Evolutionary conservation across 2,888 invertebrate genomes (phyloP).

Genomic region (Hemaris fuciformis): DNA sequence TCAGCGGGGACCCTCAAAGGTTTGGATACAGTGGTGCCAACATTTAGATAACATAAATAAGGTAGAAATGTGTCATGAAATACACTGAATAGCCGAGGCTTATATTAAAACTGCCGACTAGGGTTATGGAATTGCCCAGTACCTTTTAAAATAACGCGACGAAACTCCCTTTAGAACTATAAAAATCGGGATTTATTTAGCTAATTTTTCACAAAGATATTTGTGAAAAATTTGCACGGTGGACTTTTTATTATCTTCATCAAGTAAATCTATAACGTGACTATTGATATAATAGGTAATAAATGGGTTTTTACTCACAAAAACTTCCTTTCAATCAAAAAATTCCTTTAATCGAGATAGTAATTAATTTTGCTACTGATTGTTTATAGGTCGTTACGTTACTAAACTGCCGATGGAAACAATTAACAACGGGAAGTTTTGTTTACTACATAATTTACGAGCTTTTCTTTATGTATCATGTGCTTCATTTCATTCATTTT

Average conservation of each 20-base stretch:
- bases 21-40: conserved; percentile 2
- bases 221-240: too few relatives aligned
- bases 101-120: neutral
- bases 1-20: conserved; percentile 12
- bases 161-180: neutral
- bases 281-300: too few relatives aligned
- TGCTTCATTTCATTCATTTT: too few relatives aligned
- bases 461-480: neutral
- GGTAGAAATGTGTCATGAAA: conserved; percentile 14
- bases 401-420: neutral
- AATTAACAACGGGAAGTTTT: neutral
- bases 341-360: neutral
- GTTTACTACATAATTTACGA: neutral
- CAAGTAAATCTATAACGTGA: too few relatives aligned
- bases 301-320: too few relatives aligned
- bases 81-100: neutral
- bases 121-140: neutral
- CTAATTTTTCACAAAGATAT: neutral
- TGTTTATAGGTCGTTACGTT: neutral
- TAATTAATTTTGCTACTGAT: neutral
- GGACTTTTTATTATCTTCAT: too few relatives aligned
- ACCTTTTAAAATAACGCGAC: neutral
- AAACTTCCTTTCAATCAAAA: neutral
- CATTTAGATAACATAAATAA: conserved; percentile 11
- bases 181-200: neutral